A percentile compares a stretch with the other conserved stretches of the same genome.
These are phyloP conservation scores for Thunnus albacares DNA, from an alignment of 2,797 vertebrate species.

Conservation along the genomic window DNA sequence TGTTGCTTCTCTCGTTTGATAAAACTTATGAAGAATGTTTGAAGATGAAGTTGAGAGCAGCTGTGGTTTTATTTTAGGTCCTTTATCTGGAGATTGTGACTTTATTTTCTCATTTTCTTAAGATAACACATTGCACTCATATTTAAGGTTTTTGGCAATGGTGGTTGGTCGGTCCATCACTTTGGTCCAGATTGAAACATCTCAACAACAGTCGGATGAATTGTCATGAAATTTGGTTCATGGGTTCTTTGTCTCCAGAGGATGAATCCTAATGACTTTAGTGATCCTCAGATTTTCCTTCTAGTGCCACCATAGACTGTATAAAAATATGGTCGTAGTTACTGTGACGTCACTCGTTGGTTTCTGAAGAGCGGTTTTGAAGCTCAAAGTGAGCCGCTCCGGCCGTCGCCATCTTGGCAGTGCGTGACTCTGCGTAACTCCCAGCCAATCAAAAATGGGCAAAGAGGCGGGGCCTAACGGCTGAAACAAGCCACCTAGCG, in stretches of 20 bases:
- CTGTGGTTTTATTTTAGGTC: background rate
- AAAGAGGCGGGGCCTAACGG: too few species aligned
- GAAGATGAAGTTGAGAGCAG: background rate
- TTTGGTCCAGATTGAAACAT: background rate
- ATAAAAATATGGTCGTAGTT: too few species aligned
- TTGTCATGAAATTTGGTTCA: background rate
- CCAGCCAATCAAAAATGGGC: too few species aligned
- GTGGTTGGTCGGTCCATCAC: too few species aligned
- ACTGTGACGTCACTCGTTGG: too few species aligned
- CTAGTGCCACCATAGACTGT: background rate
- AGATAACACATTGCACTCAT: too few species aligned
- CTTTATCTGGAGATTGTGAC: constrained; percentile 14
- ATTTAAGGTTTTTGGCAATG: background rate
- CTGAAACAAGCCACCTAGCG: too few species aligned
- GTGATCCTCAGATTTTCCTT: background rate
- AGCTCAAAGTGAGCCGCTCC: too few species aligned
- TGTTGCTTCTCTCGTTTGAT: constrained; percentile 4
- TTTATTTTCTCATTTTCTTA: background rate
- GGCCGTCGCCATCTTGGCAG: too few species aligned
- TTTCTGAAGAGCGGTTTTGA: too few species aligned
- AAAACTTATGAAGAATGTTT: background rate
- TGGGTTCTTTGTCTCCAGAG: background rate
- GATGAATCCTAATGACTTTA: background rate
- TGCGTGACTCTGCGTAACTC: too few species aligned
- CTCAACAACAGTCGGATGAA: background rate